phyloP scores from a whole-genome alignment of 2,113 vertebrate genomes.

The Hepsetus odoe region DNA sequence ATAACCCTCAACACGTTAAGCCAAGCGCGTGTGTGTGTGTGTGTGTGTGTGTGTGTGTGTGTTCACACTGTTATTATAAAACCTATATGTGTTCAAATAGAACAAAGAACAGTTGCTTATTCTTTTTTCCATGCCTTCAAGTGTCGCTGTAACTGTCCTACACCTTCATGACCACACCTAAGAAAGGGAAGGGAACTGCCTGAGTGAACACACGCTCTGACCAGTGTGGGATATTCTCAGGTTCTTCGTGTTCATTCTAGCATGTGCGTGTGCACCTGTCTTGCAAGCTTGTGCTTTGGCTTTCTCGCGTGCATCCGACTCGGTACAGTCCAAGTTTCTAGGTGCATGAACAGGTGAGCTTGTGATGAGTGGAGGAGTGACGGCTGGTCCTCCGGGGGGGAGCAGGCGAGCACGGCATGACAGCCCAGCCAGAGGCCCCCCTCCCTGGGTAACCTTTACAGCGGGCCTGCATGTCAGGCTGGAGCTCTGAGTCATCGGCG shows the following conservation, averaged over 20 bases:
- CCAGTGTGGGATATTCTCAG: not conserved
- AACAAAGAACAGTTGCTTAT: too few relatives aligned
- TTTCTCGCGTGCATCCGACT: not conserved
- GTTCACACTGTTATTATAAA: not conserved
- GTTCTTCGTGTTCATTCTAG: not conserved
- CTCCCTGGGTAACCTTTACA: conserved; percentile 53
- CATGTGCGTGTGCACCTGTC: not conserved
- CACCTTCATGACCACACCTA: too few relatives aligned
- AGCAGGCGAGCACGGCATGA: conserved; percentile 30
- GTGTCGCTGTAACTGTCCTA: not conserved
- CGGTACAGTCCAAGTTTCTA: not conserved
- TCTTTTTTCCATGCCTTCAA: too few relatives aligned
- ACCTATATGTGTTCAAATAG: too few relatives aligned
- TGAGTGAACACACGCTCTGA: not conserved
- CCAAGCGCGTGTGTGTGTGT: not conserved
- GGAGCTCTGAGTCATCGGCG: conserved; percentile 46
- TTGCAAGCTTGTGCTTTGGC: not conserved
- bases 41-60: not conserved
- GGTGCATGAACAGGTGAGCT: conserved; percentile 46
- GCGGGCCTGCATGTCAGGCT: conserved; percentile 49
- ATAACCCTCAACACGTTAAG: not conserved
- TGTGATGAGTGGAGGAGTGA: conserved; percentile 47
- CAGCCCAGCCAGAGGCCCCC: conserved; percentile 37
- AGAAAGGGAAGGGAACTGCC: not conserved
- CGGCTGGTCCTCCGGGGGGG: conserved; percentile 42